Evolutionary conservation across 2,888 invertebrate species (phyloP).

Genomic region (Meloe dianella): DNA sequence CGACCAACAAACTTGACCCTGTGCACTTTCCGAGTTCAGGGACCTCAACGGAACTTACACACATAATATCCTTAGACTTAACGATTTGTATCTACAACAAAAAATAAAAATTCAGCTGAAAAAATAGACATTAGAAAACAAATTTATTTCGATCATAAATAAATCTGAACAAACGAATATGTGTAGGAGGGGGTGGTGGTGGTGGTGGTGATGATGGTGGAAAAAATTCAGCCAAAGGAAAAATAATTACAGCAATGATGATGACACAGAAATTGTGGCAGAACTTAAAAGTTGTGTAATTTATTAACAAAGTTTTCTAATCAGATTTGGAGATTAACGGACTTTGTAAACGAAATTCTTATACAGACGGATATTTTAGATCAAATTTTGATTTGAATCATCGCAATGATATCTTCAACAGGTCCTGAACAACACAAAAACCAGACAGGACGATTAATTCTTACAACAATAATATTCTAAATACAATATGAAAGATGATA

Average conservation of each 20-base stretch:
- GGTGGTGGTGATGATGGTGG: too few relatives aligned
- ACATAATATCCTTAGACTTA: neutral
- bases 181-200: too few relatives aligned
- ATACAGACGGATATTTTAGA: neutral
- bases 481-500: neutral
- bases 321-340: neutral
- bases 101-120: neutral
- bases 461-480: neutral
- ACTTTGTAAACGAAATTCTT: neutral
- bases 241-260: neutral
- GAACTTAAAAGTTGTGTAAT: neutral
- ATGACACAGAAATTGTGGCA: neutral
- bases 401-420: neutral
- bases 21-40: slow-evolving; percentile 9
- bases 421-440: too few relatives aligned
- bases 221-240: neutral
- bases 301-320: neutral
- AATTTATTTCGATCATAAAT: neutral
- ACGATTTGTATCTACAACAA: neutral
- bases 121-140: neutral
- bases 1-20: slow-evolving; percentile 9
- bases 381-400: neutral
- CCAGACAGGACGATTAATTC: too few relatives aligned
- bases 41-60: neutral
- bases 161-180: neutral